These are phyloP conservation scores for Rallus crepitans DNA, from an alignment of 2,797 vertebrate species.

Conservation along the genomic window DNA sequence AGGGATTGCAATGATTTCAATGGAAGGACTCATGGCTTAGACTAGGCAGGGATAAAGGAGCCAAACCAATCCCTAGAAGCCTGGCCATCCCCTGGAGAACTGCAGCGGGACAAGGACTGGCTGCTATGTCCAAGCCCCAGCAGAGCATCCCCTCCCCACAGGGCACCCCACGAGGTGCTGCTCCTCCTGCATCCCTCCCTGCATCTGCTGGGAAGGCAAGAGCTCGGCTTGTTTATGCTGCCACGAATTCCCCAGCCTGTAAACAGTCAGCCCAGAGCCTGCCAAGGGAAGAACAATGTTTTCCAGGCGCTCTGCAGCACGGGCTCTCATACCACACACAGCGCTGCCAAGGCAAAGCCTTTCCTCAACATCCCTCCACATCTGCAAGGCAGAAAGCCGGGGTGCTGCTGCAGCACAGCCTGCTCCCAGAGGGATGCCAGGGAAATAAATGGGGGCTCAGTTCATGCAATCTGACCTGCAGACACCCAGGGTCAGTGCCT, in stretches of 20 bases:
- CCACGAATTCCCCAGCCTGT: constrained; percentile 11
- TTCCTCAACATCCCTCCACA: not conserved
- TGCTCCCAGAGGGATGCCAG: not conserved
- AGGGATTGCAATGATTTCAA: not conserved
- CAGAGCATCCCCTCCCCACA: not conserved
- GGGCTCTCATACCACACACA: constrained; percentile 22
- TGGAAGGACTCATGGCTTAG: accelerated
- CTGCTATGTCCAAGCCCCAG: not conserved
- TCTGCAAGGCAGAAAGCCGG: not conserved
- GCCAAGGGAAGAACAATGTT: constrained; percentile 56
- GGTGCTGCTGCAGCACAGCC: not conserved
- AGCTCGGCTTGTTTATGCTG: constrained; percentile 16
- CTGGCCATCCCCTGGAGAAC: not conserved
- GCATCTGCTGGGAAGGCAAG: not conserved
- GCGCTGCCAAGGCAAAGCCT: constrained; percentile 8
- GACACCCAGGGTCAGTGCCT: not conserved
- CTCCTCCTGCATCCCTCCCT: not conserved
- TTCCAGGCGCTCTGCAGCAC: not conserved
- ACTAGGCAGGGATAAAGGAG: not conserved
- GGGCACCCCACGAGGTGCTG: not conserved
- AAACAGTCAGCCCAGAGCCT: constrained; percentile 29
- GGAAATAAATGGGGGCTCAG: not conserved
- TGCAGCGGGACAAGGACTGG: not conserved
- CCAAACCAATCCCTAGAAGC: not conserved
- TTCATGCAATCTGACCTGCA: not conserved